These are phyloP conservation scores for Nannospalax galili DNA, from an alignment of 2,113 vertebrate genomes.

Conservation along the genomic window DNA sequence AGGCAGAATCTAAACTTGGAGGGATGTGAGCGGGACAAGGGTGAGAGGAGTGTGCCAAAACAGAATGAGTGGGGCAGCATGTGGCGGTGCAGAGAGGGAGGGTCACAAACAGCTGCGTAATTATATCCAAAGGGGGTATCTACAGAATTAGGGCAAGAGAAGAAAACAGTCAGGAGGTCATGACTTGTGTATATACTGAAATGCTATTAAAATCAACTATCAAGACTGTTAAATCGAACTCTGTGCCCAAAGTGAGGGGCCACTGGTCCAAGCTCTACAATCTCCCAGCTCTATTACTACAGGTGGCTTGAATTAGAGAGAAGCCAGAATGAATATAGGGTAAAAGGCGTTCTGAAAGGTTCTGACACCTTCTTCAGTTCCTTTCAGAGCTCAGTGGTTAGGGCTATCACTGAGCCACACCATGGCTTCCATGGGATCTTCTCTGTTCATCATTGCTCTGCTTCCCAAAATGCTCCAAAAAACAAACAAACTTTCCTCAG, in stretches of 20 bases:
- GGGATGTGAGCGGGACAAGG: fast-evolving
- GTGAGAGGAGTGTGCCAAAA: neutral
- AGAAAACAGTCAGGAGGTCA: neutral
- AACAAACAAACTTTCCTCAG: neutral
- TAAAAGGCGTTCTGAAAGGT: neutral
- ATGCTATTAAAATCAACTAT: neutral
- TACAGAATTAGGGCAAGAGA: neutral
- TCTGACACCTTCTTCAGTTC: neutral
- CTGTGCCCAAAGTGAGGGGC: fast-evolving
- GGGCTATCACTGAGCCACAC: neutral
- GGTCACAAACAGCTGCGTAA: fast-evolving
- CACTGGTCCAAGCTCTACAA: neutral
- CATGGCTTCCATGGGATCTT: neutral
- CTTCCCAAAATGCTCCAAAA: neutral
- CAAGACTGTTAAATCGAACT: neutral
- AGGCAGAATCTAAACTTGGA: fast-evolving
- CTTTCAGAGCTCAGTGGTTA: neutral
- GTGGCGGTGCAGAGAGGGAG: fast-evolving
- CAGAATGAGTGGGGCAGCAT: neutral
- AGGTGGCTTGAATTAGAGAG: neutral
- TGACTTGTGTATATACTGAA: neutral
- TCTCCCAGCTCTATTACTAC: neutral
- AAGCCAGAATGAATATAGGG: neutral
- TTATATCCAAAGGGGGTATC: neutral
- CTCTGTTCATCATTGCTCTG: neutral